Base-by-base conservation (phyloP, 2,797 vertebrate species). In the Urocyon cinereoargenteus region DNA sequence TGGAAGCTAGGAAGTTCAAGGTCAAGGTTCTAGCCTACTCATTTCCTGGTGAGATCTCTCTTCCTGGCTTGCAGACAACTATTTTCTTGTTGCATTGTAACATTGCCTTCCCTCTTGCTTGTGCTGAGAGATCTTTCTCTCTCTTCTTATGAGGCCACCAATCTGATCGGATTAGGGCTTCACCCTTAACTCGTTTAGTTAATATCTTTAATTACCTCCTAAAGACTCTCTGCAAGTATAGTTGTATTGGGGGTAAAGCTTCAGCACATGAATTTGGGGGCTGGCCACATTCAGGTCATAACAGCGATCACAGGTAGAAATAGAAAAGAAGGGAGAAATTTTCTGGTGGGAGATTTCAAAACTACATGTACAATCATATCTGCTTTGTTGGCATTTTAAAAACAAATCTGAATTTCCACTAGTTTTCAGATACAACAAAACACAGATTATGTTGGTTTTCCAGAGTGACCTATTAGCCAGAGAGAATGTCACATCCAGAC, bases 301-400 rank as follows among this genome's bases (percentile, higher is more conserved):
- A 13, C 10, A 66, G 19, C 72, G 59, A 55, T 57, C 19, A 34
- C 10, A 6, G 19, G 18, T 8, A 64, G 34, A 94, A 90, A 94
- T 64, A 45, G 8, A 93, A 92, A 90, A 78, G 83, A 45, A 84
- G 10, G 21, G 61, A 86, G 7, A 66, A 59, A 77, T 94, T 92
- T 77, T 68, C 21, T 75, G 49, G 15, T 61, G 61, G 85, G 18
- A 93, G 49, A 79, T 64, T 6, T 62, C 15, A 36, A 40, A 87
- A 90, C 13, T 59, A 26, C 31, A 77, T 0, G 5, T 31, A 45
- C 2, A 45, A 55, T 87, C 72, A 2, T 31, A 34, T 92, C 36
- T 85, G 21, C 51, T 82, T 68, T 86, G 34, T 24, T 86, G 34
- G 73, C 45, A 82, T 62, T 96, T 97, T 91, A 57, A 92, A 85